These are phyloP conservation scores for Eonycteris spelaea DNA, from an alignment of 2,113 vertebrate genomes.

Conservation along the genomic window DNA sequence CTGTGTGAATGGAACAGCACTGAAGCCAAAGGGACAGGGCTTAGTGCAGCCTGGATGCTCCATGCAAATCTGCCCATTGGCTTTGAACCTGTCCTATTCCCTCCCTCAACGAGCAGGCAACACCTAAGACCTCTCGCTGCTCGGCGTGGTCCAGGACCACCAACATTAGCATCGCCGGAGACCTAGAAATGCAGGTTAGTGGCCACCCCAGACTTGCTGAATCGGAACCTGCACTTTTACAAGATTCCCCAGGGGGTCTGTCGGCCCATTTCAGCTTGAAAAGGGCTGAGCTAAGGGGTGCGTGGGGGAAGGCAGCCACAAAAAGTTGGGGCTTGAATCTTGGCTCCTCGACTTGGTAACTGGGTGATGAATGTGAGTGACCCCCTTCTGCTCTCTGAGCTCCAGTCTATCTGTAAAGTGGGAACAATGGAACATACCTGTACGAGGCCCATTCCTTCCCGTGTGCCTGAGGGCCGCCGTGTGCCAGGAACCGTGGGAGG, in stretches of 20 bases:
- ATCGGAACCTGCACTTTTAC: not conserved
- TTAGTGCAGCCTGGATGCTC: accelerated
- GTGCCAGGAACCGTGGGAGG: not conserved
- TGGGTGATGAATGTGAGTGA: not conserved
- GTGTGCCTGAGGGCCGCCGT: accelerated
- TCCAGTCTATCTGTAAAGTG: not conserved
- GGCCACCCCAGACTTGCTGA: not conserved
- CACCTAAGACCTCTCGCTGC: accelerated
- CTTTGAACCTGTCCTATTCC: not conserved
- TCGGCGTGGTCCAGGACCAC: not conserved
- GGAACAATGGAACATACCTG: not conserved
- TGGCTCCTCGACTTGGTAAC: not conserved
- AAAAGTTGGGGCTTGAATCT: not conserved
- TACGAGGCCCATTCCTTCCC: not conserved
- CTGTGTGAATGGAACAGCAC: not conserved
- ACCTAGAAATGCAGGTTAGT: not conserved
- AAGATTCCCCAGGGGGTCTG: not conserved
- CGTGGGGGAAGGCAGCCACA: not conserved
- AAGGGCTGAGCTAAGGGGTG: not conserved
- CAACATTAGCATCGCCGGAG: accelerated
- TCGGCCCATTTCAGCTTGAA: not conserved
- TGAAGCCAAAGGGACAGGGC: not conserved
- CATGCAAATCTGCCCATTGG: accelerated
- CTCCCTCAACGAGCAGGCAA: accelerated
- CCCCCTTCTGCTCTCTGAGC: too few species aligned